Evolutionary conservation across 2,888 invertebrate genomes (phyloP).

Genomic region (Drosophila kuntzei): DNA sequence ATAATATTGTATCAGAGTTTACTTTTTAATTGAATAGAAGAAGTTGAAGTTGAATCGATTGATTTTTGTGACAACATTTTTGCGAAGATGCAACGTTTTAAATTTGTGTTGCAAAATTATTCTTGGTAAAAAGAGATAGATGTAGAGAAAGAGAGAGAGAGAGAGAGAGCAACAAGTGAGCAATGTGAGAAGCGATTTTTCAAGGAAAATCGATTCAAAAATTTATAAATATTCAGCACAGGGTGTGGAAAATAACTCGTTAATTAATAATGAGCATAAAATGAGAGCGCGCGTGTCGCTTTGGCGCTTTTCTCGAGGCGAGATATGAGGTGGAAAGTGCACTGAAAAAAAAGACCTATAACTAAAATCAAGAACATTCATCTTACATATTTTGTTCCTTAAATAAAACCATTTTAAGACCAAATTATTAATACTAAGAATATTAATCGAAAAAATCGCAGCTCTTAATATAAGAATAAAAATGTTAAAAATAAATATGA

Average conservation of each 20-base stretch:
- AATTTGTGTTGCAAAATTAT: neutral
- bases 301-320: constrained; percentile 36
- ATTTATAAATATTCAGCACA: constrained; percentile 73
- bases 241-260: constrained; percentile 76
- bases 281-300: constrained; percentile 69
- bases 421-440: too few relatives aligned
- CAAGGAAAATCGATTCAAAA: constrained; percentile 71
- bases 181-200: constrained; percentile 16
- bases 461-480: too few relatives aligned
- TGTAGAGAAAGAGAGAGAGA: neutral
- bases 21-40: neutral
- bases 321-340: neutral
- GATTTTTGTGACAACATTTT: neutral
- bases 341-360: too few relatives aligned
- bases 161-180: constrained; percentile 42
- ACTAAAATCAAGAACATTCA: too few relatives aligned
- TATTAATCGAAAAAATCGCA: too few relatives aligned
- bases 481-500: too few relatives aligned
- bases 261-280: constrained; percentile 79
- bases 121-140: neutral
- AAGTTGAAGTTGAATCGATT: neutral
- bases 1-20: neutral
- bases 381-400: too few relatives aligned
- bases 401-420: too few relatives aligned
- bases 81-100: neutral